A percentile compares a stretch with the other conserved stretches of the same genome.
Conservation (phyloP, 2,113 vertebrate species). For the Dipodomys stephensi region DNA sequence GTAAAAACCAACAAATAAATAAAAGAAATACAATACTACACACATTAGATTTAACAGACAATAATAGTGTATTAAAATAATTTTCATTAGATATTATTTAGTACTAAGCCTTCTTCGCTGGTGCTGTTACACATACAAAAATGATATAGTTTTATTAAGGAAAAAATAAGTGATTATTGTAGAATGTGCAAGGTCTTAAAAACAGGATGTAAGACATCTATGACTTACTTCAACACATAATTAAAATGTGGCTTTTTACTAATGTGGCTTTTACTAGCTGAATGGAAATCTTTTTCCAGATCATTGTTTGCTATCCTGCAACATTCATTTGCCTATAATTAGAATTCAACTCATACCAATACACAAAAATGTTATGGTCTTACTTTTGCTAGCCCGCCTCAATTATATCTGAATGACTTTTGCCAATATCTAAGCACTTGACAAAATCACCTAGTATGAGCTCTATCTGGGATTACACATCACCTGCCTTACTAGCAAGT, state of each 20-base stretch:
- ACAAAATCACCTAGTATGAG: not conserved
- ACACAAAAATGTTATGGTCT: not conserved
- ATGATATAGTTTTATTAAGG: not conserved
- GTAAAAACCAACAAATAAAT: too few species aligned
- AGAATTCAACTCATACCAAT: not conserved
- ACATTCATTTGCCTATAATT: not conserved
- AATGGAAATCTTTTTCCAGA: not conserved
- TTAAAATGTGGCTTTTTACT: not conserved
- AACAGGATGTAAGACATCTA: not conserved
- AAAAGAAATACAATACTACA: not conserved
- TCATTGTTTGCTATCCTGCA: not conserved
- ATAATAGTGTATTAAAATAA: not conserved
- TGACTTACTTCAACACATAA: not conserved
- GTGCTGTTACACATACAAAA: not conserved
- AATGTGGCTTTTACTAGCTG: not conserved
- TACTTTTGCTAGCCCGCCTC: not conserved
- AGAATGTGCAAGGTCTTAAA: not conserved
- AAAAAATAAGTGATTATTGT: not conserved
- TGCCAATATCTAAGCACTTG: not conserved
- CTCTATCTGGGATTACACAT: not conserved
- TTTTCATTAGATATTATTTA: conserved; percentile 11
- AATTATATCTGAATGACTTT: not conserved
- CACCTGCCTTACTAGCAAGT: not conserved
- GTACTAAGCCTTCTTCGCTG: not conserved
- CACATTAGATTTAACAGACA: not conserved